Percentiles rank a stretch among this genome's conserved stretches.
Evolutionary conservation across 2,888 invertebrate species (phyloP).

Genomic region (Apoderus coryli): DNA sequence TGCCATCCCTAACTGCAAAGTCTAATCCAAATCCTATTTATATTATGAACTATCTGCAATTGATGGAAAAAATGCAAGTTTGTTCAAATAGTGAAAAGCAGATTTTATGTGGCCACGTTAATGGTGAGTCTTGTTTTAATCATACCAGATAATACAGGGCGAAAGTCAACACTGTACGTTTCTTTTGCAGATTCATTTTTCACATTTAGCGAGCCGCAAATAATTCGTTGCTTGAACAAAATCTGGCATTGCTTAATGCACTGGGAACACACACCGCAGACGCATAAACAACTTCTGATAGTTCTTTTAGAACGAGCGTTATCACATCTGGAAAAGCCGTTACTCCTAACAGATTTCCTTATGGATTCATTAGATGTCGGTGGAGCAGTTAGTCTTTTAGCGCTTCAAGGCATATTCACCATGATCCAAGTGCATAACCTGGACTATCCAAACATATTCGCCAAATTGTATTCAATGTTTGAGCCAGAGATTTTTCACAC

Average conservation of each 20-base stretch:
- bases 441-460: constrained; percentile 90
- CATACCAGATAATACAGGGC: too few relatives aligned
- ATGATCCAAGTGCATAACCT: constrained; percentile 84
- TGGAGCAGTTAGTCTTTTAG: constrained; percentile 76
- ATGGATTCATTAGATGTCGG: constrained; percentile 80
- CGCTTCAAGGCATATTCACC: constrained; percentile 81
- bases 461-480: constrained; percentile 88
- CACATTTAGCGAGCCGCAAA: constrained; percentile 41
- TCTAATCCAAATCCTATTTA: constrained; percentile 33
- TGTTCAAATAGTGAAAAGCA: constrained; percentile 23
- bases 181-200: constrained; percentile 30
- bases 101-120: constrained; percentile 24
- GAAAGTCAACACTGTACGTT: too few relatives aligned
- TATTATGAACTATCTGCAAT: constrained; percentile 28
- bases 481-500: constrained; percentile 83
- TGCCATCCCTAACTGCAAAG: constrained; percentile 43
- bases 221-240: constrained; percentile 48
- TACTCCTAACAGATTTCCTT: constrained; percentile 79
- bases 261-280: constrained; percentile 51
- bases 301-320: constrained; percentile 71
- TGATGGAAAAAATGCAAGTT: constrained; percentile 29
- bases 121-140: constrained; percentile 20
- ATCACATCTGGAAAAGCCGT: constrained; percentile 64
- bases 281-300: constrained; percentile 65
- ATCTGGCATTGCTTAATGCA: constrained; percentile 65